Evolutionary conservation across 2,113 vertebrate species (phyloP), one percentile per base, ranked within the genome.

Genomic region (Neomonachus schauinslandi): DNA sequence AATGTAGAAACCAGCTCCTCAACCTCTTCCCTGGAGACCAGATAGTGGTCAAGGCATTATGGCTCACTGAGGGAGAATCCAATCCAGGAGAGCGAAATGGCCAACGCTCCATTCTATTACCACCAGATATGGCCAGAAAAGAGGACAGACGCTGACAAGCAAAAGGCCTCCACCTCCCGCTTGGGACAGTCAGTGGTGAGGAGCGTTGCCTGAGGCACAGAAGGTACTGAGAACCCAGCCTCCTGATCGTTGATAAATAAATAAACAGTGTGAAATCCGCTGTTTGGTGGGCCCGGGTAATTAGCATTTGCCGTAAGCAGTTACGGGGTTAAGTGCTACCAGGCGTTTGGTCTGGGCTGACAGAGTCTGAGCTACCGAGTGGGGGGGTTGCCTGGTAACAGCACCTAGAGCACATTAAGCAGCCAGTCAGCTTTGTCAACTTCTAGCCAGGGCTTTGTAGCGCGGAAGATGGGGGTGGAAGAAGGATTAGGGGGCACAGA

Each of bases 311-410:
- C 24, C 55, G 95, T 96, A 95, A 98, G 97, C 97, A 98, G 94
- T 95, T 96, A 97, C 6, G 74, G 98, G 97, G 97, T 98, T 97
- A 96, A 97, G 95, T 94, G 97, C 96, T 97, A 95, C 92, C 91
- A 96, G 87, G 97, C 96, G 94, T 97, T 97, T 97, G 97, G 97
- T 97, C 94, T 83, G 92, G 65, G 91, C 97, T 97, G 97, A 96
- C 95, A 97, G 95, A 97, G 93, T n/a, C 96, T 19, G 94, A 96
- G 97, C 84, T 42, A 7, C 28, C 0, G 92, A 97, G 96, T 94
- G 91, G 97, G 98, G 98, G 81, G 96, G 98, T 98, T 98, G 98
- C 98, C 94, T 97, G 97, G 98, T 98, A 98, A 98, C 98, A 87
- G 67, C 97, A 97, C 98, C 98, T 98, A 97, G 98, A 97, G 97